Conservation (phyloP, 2,888 invertebrate species). For the Lasioglossum figueresi region DNA sequence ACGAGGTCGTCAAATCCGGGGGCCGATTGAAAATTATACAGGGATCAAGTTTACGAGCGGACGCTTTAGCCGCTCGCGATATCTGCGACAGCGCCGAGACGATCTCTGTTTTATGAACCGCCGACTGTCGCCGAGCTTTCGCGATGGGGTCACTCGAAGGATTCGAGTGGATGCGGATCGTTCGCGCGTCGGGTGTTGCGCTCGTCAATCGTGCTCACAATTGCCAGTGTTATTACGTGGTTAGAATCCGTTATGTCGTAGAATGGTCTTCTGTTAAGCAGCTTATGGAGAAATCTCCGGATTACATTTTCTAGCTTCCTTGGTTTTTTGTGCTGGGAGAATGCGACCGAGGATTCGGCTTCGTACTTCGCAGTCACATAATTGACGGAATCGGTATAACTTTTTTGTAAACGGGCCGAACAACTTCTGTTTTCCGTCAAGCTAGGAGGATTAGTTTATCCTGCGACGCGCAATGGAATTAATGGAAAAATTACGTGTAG, state of each 20-base stretch:
- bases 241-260: background rate
- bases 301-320: background rate
- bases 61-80: conserved; percentile 71
- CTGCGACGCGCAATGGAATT: too few relatives aligned
- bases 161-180: background rate
- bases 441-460: too few relatives aligned
- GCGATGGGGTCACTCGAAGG: background rate
- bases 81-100: conserved; percentile 24
- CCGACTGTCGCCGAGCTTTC: conserved; percentile 9
- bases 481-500: too few relatives aligned
- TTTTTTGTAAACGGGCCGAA: background rate
- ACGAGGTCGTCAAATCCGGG: conserved; percentile 83
- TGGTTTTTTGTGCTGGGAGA: background rate
- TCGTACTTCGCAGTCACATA: background rate
- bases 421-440: too few relatives aligned
- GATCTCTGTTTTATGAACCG: conserved; percentile 54
- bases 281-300: background rate
- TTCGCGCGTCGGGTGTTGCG: background rate
- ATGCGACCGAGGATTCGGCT: background rate
- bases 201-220: background rate
- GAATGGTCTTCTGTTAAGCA: background rate
- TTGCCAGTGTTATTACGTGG: background rate
- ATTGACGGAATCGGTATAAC: background rate
- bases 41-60: conserved; percentile 83
- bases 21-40: conserved; percentile 84